phyloP scores from a whole-genome alignment of 2,888 invertebrate species.

The Macrosiphum euphorbiae region DNA sequence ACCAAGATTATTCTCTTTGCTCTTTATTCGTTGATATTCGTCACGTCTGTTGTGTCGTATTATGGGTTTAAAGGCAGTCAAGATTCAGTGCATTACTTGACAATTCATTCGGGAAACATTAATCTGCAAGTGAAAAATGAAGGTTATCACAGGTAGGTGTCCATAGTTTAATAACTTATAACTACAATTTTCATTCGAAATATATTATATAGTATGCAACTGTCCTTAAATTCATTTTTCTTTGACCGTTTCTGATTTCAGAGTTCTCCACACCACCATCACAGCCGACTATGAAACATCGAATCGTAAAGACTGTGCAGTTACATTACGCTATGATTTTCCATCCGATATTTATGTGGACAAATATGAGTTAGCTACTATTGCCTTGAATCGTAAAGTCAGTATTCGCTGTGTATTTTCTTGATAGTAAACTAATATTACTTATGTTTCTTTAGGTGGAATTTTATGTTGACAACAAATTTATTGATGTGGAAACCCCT shows the following conservation, averaged over 20 bases:
- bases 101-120: slow-evolving; percentile 53
- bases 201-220: neutral
- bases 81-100: slow-evolving; percentile 30
- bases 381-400: slow-evolving; percentile 43
- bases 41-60: slow-evolving; percentile 45
- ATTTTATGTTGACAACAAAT: slow-evolving; percentile 60
- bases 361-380: slow-evolving; percentile 47
- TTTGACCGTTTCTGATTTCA: neutral
- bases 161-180: neutral
- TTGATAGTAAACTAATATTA: neutral
- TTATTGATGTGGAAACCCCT: slow-evolving; percentile 57
- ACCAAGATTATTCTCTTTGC: neutral
- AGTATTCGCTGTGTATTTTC: neutral
- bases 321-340: slow-evolving; percentile 54
- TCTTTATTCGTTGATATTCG: slow-evolving; percentile 34
- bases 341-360: slow-evolving; percentile 60
- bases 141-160: slow-evolving; percentile 50
- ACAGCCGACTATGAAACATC: slow-evolving; percentile 53
- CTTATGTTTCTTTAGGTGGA: slow-evolving; percentile 30
- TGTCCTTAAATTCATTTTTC: neutral
- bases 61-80: slow-evolving; percentile 39
- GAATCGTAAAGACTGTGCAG: slow-evolving; percentile 44
- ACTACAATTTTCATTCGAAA: neutral
- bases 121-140: slow-evolving; percentile 60
- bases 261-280: slow-evolving; percentile 44